Base-by-base conservation (phyloP, 2,113 vertebrate genomes). In the Callionymus lyra region DNA sequence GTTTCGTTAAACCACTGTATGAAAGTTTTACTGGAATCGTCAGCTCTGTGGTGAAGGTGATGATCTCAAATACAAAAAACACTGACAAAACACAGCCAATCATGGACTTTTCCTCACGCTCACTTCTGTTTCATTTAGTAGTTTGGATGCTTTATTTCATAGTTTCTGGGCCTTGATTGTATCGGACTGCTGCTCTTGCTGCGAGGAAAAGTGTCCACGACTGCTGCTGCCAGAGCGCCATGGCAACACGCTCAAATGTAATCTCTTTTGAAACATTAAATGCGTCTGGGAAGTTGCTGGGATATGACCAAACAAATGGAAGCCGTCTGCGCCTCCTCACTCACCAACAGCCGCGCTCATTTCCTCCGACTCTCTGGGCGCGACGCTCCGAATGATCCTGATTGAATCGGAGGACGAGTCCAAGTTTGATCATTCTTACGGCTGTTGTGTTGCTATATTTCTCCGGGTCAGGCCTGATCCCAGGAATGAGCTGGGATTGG, bases 221-320 rank as follows among this genome's bases (percentile, higher is more conserved):
- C 76, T 27, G 21, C 21, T 5, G 21, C 21, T 27, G 75, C 58
- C 37, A 61, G 58, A 69, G n/a, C 82, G 81, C 81, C 75, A 40
- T 46, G 52, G 69, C 64, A 60, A 56, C 54, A 50, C 49, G 59
- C 75, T 51, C 49, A 80, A 79, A 79, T 75, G 73, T 76, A 66
- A 78, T 87, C 84, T 82, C 55, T 77, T 83, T 56, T 82, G 74
- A 82, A 79, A 84, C 79, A 76, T 71, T 63, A 79, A 82, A 81
- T 77, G 60, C 65, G 68, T 52, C 66, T 55, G 61, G 66, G 66
- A 80, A 59, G 52, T 48, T 46, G 60, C 65, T 52, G 44, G 50
- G 60, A 76, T 74, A 60, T 57, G 59, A 65, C 59, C 55, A 66
- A 63, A 69, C 63, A 57, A 75, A 73, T 16, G 38, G 56, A 56